Conservation (phyloP, 2,888 invertebrate species). For the Rhorus exstirpatorius region DNA sequence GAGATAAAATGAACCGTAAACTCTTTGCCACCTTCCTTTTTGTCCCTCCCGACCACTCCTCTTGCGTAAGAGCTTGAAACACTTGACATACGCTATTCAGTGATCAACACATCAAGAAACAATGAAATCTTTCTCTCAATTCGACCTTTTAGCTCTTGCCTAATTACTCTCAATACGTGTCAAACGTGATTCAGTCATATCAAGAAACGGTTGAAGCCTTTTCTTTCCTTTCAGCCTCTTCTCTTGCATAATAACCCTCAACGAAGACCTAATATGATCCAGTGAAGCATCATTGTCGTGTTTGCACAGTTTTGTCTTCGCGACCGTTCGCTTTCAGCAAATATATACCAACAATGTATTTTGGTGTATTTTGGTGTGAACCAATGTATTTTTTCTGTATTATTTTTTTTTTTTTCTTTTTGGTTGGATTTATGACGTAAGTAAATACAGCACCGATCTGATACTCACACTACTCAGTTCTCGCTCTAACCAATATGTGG, state of each 20-base stretch:
- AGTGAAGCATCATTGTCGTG: neutral
- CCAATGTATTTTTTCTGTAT: no score
- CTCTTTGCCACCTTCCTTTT: conserved; percentile 57
- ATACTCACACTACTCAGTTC: neutral
- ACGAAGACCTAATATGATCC: neutral
- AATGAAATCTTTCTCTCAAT: conserved; percentile 1
- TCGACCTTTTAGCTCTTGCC: neutral
- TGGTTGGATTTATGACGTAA: neutral
- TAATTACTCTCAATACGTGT: neutral
- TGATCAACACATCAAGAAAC: conserved; percentile 17
- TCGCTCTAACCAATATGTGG: conserved; percentile 10
- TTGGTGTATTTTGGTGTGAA: no score
- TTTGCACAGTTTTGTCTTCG: conserved; percentile 5
- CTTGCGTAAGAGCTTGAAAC: neutral
- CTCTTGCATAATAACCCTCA: neutral
- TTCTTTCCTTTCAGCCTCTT: neutral
- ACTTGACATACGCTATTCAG: neutral
- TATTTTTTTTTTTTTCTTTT: neutral
- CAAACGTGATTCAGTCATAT: no score
- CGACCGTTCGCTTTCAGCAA: no score
- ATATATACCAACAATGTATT: no score
- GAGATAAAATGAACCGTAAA: conserved; percentile 34
- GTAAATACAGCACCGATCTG: neutral
- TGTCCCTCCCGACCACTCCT: conserved; percentile 16
- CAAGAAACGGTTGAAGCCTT: neutral